phyloP scores from a whole-genome alignment of 2,113 vertebrate genomes.

The Tretioscincus oriximinensis region DNA sequence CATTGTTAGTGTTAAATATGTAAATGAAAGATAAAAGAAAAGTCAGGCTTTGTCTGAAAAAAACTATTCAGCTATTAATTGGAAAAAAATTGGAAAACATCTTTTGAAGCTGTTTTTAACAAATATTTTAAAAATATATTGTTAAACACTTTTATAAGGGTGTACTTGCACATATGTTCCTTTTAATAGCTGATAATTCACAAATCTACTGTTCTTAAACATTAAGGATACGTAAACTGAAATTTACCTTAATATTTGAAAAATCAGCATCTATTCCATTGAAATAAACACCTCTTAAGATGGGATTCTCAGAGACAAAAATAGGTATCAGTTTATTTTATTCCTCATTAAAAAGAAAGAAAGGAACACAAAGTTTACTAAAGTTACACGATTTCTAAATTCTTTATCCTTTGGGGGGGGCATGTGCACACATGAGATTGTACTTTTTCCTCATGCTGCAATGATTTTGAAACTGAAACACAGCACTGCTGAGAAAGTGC shows the following conservation, averaged over 20 bases:
- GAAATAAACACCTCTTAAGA: conserved; percentile 37
- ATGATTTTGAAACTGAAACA: conserved; percentile 82
- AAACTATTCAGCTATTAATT: conserved; percentile 42
- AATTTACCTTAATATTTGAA: conserved; percentile 25
- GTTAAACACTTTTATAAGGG: not conserved
- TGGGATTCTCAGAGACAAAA: conserved; percentile 40
- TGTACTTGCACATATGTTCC: not conserved
- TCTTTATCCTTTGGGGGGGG: conserved; percentile 31
- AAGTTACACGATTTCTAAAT: conserved; percentile 27
- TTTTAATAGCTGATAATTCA: not conserved
- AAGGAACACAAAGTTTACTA: conserved; percentile 57
- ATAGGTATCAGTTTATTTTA: conserved; percentile 37
- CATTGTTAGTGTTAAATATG: not conserved
- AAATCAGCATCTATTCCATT: conserved; percentile 39
- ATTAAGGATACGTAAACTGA: conserved; percentile 18
- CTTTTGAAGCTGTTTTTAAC: not conserved
- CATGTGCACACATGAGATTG: conserved; percentile 30
- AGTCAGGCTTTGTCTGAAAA: conserved; percentile 38
- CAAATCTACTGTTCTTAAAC: conserved; percentile 17
- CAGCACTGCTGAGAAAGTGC: conserved; percentile 94
- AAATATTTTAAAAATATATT: not conserved
- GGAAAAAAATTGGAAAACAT: conserved; percentile 41
- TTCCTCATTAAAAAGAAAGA: conserved; percentile 50
- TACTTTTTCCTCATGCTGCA: conserved; percentile 70
- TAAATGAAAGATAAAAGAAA: not conserved